Base-by-base conservation (phyloP, 2,888 invertebrate genomes). In the Ametastegia equiseti region DNA sequence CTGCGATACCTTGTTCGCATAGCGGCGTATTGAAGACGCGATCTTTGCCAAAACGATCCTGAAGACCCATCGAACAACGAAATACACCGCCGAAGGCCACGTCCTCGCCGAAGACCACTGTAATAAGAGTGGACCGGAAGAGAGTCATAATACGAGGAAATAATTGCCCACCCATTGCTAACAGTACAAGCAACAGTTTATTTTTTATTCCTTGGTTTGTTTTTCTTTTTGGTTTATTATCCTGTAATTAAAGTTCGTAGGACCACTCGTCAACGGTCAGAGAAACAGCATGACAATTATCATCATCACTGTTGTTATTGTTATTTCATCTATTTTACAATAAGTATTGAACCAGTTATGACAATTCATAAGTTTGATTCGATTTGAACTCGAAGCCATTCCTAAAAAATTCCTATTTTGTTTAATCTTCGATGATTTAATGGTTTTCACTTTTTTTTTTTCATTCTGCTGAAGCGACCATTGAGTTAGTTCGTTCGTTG, bases 41-140 rank as follows among this genome's bases (percentile, higher is more conserved):
- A 80, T 97, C 96, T 83, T 95, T 95, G 82, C 99, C 99, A 90
- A 97, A 98, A 91, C 98, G 98, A 57, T 98, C 96, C 91, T 97
- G 97, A 60, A 99, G 93, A 9, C 97, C 98, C 50, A 98, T 93
- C 0, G 98, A 97, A 92, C 99, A 99, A 60, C 99, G 94, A 92
- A 99, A 99, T 0, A 99, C 99, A 1, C 99, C 99, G 45, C 99
- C 99, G 90, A 99, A 99, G 0, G 96, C 98, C 0, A 99, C 98
- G 92, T 99, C 99, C 92, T 99, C 99, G 0, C 99, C 99, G 90
- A 99, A 99, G 79, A 99, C 91, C 75, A 98, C 94, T 80, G 78
- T 63, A 27, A 71, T 15, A 71, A 71, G 15, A 71, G 2, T 23
- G 42, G n/a, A 33, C 36, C 65, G 84, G 33, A 86, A 86, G 67